Base-by-base conservation (phyloP, 2,113 vertebrate genomes). In the Chauna torquata region DNA sequence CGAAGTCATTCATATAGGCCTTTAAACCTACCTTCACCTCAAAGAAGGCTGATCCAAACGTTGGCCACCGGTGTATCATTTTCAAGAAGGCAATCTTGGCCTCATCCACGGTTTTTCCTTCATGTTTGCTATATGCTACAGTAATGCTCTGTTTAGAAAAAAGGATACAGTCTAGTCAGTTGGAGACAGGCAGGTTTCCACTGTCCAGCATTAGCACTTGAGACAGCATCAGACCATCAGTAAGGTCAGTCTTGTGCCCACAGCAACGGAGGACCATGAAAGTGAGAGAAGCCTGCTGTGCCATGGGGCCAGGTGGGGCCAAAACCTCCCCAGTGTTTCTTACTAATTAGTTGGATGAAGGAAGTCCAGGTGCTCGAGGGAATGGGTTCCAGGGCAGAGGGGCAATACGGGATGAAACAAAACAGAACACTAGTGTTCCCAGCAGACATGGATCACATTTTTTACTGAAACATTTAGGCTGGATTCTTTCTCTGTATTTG, bases 31-130 rank as follows among this genome's bases (percentile, higher is more conserved):
- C 99, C 99, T 99, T 99, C 92, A 99, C 99, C 94, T 99, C 99
- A 59, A 99, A 99, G 97, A 99, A 99, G 32, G 99, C 99, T n/a
- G 99, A 99, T 61, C 99, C 99, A 20, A 99, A 99, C 0, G 99
- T 99, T 25, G 98, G 98, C 99, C 99, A 99, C 38, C 98, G 98
- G 81, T 91, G 92, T 78, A 99, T 98, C 11, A 94, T 91, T 97
- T 99, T 99, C 88, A 99, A 97, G 86, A 99, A 99, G 5, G 98
- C 98, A 96, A 99, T 88, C 80, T 98, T 99, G 45, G 99, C 98
- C 66, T 99, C 99, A 2, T 99, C 98, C 38, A 94, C 97, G 1
- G 98, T 99, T 98, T 98, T 98, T 16, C 92, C 94, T 40, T 84
- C 97, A 22, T 99, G 98, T 95, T 99, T 99, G 94, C 98, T 98